Base-by-base conservation (phyloP, 2,888 invertebrate genomes). In the Eilema griseolum region DNA sequence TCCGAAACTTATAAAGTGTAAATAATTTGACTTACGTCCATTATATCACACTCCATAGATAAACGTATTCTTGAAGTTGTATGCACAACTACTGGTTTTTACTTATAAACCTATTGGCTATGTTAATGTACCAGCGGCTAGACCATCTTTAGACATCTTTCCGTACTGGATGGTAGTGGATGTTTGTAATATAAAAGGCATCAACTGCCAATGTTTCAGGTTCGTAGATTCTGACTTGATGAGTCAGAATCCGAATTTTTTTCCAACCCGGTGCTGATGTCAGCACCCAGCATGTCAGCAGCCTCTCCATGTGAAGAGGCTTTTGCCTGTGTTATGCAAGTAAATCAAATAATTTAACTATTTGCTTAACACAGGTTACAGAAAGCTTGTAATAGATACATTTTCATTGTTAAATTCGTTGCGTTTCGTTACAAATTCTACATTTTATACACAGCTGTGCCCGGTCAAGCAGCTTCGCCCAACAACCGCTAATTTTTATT, bases 1-100 rank as follows among this genome's bases (percentile, higher is more conserved):
- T 56, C 46, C 46, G 20, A 16, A 31, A 52, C 52, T 23, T 26
- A 41, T 59, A 12, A 23, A 61, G 46, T 52, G 60, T 52, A 52
- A 69, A 65, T 41, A 60, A 41, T 26, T 60, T 37, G n/a, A 66
- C 24, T 62, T n/a, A 52, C 10, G 52, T n/a, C 62, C 12, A 24
- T 62, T 41, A 24, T 37, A 37, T 62, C 37, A 37, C 62, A 62
- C 23, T 37, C 23, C 14, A 52, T 26, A 46, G 20, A 28, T 46
- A 24, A 64, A 23, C 16, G 61, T 31, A 61, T n/a, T 61, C n/a
- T 61, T 31, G 31, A 28, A 33, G n/a, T 31, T n/a, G 10, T 31
- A 61, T 28, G 31, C 31, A 33, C 24, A 14, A 16, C 59, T 59
- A 26, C 59, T 59, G 14, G 26, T 26, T 59, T 57, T 59, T 14